Conservation (phyloP, 2,797 vertebrate genomes). For the Agapornis canus region DNA sequence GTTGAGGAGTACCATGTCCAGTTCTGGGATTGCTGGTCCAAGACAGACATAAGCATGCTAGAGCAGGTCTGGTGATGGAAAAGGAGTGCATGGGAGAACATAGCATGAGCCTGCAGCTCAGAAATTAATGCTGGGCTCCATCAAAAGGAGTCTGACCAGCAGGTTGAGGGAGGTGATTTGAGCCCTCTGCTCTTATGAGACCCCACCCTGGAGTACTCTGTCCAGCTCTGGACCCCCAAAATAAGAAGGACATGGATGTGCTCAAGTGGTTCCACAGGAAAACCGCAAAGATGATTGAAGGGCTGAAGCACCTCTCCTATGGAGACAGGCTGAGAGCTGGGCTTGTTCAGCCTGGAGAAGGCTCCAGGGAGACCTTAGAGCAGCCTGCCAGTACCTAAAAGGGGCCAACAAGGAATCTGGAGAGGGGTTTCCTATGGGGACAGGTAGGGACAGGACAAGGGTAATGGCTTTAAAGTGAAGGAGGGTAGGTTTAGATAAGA, state of each 20-base stretch:
- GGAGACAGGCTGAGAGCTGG: not conserved
- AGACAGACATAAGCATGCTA: not conserved
- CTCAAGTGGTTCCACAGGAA: not conserved
- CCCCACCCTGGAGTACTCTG: not conserved
- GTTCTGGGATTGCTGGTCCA: not conserved
- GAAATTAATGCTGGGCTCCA: not conserved
- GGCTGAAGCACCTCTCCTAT: not conserved
- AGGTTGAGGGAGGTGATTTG: not conserved
- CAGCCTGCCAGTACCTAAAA: not conserved
- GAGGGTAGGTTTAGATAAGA: not conserved
- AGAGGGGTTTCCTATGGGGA: not conserved
- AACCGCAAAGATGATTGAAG: not conserved
- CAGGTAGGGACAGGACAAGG: not conserved
- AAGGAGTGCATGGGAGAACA: not conserved
- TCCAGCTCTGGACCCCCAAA: not conserved
- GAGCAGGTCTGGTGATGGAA: not conserved
- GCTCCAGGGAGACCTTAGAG: not conserved
- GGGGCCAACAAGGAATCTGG: not conserved
- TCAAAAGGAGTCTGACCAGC: not conserved
- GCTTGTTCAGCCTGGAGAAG: not conserved
- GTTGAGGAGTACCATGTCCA: fast-evolving
- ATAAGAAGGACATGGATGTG: not conserved
- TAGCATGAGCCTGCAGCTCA: not conserved
- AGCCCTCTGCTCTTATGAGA: not conserved
- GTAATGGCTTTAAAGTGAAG: not conserved